Base-by-base conservation (phyloP, 64 coral and sea anemone species). In the Montipora efflorescens region DNA sequence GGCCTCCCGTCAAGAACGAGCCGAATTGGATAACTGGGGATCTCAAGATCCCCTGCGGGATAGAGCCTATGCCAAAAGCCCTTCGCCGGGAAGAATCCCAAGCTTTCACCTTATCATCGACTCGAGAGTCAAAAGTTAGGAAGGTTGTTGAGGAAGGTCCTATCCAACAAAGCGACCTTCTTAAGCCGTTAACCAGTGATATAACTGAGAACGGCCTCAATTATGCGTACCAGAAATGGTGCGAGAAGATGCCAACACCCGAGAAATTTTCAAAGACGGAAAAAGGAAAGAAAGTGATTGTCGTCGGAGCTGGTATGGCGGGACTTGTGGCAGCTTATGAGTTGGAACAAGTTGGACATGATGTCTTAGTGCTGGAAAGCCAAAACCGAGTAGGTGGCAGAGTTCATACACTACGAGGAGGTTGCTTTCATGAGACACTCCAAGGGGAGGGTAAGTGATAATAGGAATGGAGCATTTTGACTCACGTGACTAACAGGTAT, bases 281-380 rank as follows among this genome's bases (percentile, higher is more conserved):
- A 64, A 75, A 90, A 18, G 59, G 21, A 43, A 90, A 90, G 75
- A 67, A 69, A 48, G 64, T 90, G 55, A 67, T 90, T 44, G 79
- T 90, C 3, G 58, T 90, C 79, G 88, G 88, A 51, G 88, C 88
- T 19, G 88, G 88, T 19, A 90, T 90, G 74, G 77, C 88, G 47
- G 88, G 88, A 45, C 88, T 90, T 14, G 88, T 79, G 13, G 88
- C 88, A 46, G 88, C 88, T 6, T 90, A 62, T 51, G 88, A 90
- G 79, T 15, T 90, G 76, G 66, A 57, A 15, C 77, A 79, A 20
- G 74, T 79, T 46, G 88, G 88, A 67, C 88, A 90, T 23, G 77
- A 90, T 28, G 88, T 90, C 18, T 80, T 25, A 18, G 25, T 90
- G 66, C 59, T 90, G 16, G 88, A 90, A 46, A 80, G 88, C 45